Evolutionary conservation across 1,140 invertebrate species (phyloP).

Genomic region (Macrotrachela quadricornifera): DNA sequence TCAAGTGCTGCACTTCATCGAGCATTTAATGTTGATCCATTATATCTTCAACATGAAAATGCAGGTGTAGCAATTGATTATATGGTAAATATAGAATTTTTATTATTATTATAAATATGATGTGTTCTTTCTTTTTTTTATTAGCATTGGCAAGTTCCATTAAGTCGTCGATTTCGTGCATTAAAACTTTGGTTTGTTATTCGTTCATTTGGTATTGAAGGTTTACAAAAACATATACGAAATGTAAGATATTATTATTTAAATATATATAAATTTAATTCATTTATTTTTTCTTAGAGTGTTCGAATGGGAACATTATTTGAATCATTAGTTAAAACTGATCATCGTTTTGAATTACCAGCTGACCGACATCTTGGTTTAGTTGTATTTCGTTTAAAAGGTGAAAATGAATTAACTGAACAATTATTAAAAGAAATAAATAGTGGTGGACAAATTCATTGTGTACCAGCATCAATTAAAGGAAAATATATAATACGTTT

Average conservation of each 20-base stretch:
- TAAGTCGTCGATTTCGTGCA: slow-evolving; percentile 26
- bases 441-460: slow-evolving; percentile 23
- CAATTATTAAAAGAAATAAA: slow-evolving; percentile 24
- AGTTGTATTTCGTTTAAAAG: slow-evolving; percentile 26
- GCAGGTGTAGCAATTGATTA: slow-evolving; percentile 41
- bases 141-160: slow-evolving; percentile 30
- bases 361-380: slow-evolving; percentile 22
- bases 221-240: slow-evolving; percentile 24
- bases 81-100: slow-evolving; percentile 47
- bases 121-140: not conserved
- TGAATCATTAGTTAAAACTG: slow-evolving; percentile 19
- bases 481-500: slow-evolving; percentile 72
- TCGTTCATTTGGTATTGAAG: slow-evolving; percentile 23
- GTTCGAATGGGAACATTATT: slow-evolving; percentile 21
- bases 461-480: slow-evolving; percentile 31
- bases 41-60: slow-evolving; percentile 44
- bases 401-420: slow-evolving; percentile 26
- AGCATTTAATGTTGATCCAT: slow-evolving; percentile 48
- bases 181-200: slow-evolving; percentile 30
- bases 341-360: slow-evolving; percentile 24
- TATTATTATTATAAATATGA: not conserved
- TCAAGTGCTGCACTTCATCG: slow-evolving; percentile 68
- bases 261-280: too few relatives aligned
- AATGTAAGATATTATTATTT: slow-evolving; percentile 2
- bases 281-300: slow-evolving; percentile 11